Conservation (phyloP, 2,113 vertebrate species). For the Pedionomus torquatus region DNA sequence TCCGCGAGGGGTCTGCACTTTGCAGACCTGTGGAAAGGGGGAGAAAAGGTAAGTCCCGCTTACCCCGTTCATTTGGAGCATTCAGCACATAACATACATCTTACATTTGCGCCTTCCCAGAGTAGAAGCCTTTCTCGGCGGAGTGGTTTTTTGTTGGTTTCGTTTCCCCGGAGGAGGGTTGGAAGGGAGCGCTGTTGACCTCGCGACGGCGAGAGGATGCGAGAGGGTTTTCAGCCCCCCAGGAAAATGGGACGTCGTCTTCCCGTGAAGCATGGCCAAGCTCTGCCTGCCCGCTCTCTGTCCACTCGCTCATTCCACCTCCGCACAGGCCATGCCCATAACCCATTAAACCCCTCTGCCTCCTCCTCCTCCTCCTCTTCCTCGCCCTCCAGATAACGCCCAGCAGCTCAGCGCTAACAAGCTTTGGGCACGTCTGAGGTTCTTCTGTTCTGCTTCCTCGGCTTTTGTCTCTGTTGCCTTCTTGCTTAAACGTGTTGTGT, state of each 20-base stretch:
- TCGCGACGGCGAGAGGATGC: neutral
- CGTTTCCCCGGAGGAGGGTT: neutral
- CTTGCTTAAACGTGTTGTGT: neutral
- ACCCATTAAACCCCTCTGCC: conserved; percentile 35
- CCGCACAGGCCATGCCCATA: conserved; percentile 46
- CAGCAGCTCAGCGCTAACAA: conserved; percentile 26
- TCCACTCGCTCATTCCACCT: conserved; percentile 8
- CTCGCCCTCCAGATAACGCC: neutral
- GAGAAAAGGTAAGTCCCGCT: conserved; percentile 62
- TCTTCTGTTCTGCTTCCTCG: conserved; percentile 26
- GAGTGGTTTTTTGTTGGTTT: no score
- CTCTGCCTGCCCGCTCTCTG: neutral
- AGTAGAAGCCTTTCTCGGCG: conserved; percentile 38
- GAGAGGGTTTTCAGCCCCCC: neutral
- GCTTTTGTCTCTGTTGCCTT: conserved; percentile 27
- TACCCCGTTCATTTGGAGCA: conserved; percentile 52
- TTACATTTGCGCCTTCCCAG: conserved; percentile 32
- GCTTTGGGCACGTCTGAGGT: neutral
- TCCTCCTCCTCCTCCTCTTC: neutral
- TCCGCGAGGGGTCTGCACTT: conserved; percentile 59
- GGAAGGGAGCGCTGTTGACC: neutral
- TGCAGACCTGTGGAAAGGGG: conserved; percentile 65
- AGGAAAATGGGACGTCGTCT: neutral
- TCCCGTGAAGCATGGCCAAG: conserved; percentile 11
- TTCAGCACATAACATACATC: conserved; percentile 42